Evolutionary conservation across 2,797 vertebrate species (phyloP).

Genomic region (Parotocinclus haroldoi): DNA sequence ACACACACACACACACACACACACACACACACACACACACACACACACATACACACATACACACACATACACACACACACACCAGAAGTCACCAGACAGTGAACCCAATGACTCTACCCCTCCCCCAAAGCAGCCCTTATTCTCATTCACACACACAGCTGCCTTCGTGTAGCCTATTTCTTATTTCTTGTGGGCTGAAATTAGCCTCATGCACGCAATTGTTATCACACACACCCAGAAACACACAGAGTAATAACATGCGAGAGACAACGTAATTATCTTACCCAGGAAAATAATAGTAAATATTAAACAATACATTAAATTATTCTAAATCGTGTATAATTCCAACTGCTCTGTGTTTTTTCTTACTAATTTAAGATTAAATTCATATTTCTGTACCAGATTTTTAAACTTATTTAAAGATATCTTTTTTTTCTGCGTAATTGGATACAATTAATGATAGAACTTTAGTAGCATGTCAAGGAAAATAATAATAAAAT

Average conservation of each 20-base stretch:
- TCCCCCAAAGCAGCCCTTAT: slow-evolving; percentile 5
- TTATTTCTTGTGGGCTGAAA: slow-evolving; percentile 44
- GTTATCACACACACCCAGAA: slow-evolving; percentile 5
- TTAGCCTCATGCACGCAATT: slow-evolving; percentile 22
- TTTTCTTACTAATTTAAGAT: too few relatives aligned
- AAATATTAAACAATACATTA: too few relatives aligned
- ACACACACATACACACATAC: too few relatives aligned
- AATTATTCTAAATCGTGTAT: too few relatives aligned
- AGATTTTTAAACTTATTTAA: too few relatives aligned
- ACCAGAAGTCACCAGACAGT: slow-evolving; percentile 10
- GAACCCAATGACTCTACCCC: background rate
- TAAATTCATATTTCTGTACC: too few relatives aligned
- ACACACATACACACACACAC: slow-evolving; percentile 10
- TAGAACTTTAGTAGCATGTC: too few relatives aligned
- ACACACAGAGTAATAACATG: background rate
- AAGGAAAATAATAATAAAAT: too few relatives aligned
- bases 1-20: too few relatives aligned
- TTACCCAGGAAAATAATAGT: background rate
- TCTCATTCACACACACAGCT: slow-evolving; percentile 1
- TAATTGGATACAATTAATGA: too few relatives aligned
- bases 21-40: slow-evolving; percentile 11
- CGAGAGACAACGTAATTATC: background rate
- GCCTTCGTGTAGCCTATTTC: slow-evolving; percentile 18
- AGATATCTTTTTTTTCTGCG: too few relatives aligned
- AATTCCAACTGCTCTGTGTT: too few relatives aligned